Conservation (phyloP, 2,888 invertebrate genomes). For the Volucella inflata region DNA sequence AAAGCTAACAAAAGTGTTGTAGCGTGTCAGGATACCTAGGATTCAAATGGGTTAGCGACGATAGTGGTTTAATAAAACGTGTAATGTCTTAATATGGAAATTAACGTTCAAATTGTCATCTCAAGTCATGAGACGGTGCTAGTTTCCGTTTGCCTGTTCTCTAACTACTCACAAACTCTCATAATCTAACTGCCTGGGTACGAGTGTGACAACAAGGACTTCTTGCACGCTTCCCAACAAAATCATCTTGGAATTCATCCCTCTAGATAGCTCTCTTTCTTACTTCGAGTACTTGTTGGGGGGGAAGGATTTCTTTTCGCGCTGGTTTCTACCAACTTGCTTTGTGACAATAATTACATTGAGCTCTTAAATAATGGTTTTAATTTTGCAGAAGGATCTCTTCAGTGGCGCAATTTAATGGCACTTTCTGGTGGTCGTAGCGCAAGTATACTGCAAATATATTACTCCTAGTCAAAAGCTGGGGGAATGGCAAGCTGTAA, state of each 20-base stretch:
- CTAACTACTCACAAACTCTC: slow-evolving; percentile 11
- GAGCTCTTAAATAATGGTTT: slow-evolving; percentile 64
- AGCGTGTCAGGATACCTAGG: not conserved
- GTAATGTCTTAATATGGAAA: slow-evolving; percentile 58
- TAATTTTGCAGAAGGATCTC: slow-evolving; percentile 54
- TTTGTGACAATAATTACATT: slow-evolving; percentile 60
- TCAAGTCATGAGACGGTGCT: slow-evolving; percentile 6
- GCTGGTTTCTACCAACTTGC: not conserved
- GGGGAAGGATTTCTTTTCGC: not conserved
- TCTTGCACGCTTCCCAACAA: slow-evolving; percentile 4
- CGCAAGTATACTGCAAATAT: slow-evolving; percentile 36
- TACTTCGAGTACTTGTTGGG: not conserved
- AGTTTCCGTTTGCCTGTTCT: not conserved
- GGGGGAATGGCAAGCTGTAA: not conserved
- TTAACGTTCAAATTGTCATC: slow-evolving; percentile 56
- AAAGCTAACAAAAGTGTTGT: slow-evolving; percentile 5
- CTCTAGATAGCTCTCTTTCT: slow-evolving; percentile 16
- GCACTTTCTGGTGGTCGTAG: slow-evolving; percentile 40
- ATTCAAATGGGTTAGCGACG: slow-evolving; percentile 41
- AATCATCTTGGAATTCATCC: slow-evolving; percentile 35
- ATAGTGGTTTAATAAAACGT: slow-evolving; percentile 65
- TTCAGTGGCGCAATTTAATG: slow-evolving; percentile 42
- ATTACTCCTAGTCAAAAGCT: not conserved
- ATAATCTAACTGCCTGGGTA: not conserved
- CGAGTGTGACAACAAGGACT: not conserved